A percentile compares a stretch with the other conserved stretches of the same genome.
Evolutionary conservation across 92 coral and sea anemone species (phyloP).

Genomic region (Zoanthus sociatus): DNA sequence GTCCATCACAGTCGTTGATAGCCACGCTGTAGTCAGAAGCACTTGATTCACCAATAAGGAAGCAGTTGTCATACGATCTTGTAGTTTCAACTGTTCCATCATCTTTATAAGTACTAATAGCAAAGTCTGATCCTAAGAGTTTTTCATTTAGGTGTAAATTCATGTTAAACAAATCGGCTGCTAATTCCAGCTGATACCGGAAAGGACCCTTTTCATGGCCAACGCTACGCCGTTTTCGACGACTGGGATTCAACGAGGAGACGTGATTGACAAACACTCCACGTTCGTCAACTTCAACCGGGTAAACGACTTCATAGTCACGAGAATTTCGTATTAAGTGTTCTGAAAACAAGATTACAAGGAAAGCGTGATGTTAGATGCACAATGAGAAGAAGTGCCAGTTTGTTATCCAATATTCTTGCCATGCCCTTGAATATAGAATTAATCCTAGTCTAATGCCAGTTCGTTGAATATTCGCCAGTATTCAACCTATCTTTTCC

Average conservation of each 20-base stretch:
- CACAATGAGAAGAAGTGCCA: no score
- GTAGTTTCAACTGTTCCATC: slow-evolving; percentile 77
- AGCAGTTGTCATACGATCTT: slow-evolving; percentile 76
- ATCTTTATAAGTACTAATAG: slow-evolving; percentile 74
- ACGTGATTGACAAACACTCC: slow-evolving; percentile 76
- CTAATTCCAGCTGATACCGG: slow-evolving; percentile 72
- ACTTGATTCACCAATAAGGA: slow-evolving; percentile 84
- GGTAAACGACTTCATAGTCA: slow-evolving; percentile 76
- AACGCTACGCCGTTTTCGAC: slow-evolving; percentile 81
- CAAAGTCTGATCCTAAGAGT: slow-evolving; percentile 84
- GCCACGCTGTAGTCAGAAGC: slow-evolving; percentile 79
- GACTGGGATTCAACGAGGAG: slow-evolving; percentile 70
- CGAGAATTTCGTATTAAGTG: slow-evolving; percentile 65
- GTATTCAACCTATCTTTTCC: no score
- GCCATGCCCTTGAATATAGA: no score
- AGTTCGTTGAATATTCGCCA: no score
- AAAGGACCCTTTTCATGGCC: slow-evolving; percentile 72
- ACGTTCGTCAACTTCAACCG: slow-evolving; percentile 71
- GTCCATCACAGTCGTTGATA: slow-evolving; percentile 97
- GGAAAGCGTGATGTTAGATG: neutral
- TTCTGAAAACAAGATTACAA: slow-evolving; percentile 48
- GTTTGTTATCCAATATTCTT: no score
- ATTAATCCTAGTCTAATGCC: no score
- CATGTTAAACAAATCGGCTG: slow-evolving; percentile 71
- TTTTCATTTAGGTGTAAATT: slow-evolving; percentile 73